Percentiles rank a stretch among this genome's conserved stretches.
Conservation (phyloP, 2,888 invertebrate species). For the Aspidapion aeneum region DNA sequence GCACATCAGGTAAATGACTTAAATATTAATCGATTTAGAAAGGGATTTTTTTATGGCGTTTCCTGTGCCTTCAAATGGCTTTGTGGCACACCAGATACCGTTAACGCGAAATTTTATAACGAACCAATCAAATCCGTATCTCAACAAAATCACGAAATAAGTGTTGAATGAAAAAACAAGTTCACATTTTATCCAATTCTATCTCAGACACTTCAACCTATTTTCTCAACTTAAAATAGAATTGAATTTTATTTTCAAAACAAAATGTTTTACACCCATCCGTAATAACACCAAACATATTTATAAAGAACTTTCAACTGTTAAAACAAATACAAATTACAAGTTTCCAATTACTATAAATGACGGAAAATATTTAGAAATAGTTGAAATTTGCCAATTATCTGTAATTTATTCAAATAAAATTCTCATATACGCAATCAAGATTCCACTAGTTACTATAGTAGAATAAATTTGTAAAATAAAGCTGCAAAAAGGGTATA, state of each 20-base stretch:
- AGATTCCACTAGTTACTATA: conserved; percentile 19
- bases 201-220: too few species aligned
- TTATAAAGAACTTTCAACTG: conserved; percentile 10
- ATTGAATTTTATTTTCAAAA: conserved; percentile 26
- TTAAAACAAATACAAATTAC: conserved; percentile 13
- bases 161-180: conserved; percentile 30
- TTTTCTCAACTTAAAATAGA: too few species aligned
- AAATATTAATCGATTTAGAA: background rate
- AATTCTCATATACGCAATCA: conserved; percentile 23
- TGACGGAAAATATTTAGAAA: conserved; percentile 16
- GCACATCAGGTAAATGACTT: background rate
- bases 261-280: conserved; percentile 25
- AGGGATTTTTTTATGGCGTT: conserved; percentile 5
- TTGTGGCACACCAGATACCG: conserved; percentile 22
- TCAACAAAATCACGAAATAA: too few species aligned
- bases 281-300: conserved; percentile 22
- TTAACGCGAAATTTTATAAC: conserved; percentile 19
- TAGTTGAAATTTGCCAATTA: conserved; percentile 19
- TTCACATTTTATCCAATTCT: conserved; percentile 26
- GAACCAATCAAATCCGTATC: conserved; percentile 16
- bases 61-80: conserved; percentile 21
- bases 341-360: conserved; percentile 23
- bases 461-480: too few species aligned
- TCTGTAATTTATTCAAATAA: conserved; percentile 20
- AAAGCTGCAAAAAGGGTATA: too few species aligned